Percentiles rank a stretch among this genome's conserved stretches.
Evolutionary conservation across 2,113 vertebrate genomes (phyloP).

Genomic region (Naja naja): DNA sequence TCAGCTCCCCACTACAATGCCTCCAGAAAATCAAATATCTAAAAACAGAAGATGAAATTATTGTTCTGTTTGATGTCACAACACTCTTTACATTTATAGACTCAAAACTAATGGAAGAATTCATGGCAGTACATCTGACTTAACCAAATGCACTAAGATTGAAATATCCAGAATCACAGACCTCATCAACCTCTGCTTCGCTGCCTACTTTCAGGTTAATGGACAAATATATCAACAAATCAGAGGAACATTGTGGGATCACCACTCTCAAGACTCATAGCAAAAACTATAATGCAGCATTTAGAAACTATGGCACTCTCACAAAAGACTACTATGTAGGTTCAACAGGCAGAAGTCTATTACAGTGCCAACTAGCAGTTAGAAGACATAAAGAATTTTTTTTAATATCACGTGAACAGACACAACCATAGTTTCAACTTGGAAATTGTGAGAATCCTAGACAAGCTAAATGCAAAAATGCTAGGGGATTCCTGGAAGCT

Average conservation of each 20-base stretch:
- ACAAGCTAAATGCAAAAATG: background rate
- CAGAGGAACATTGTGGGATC: background rate
- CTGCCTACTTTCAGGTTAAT: background rate
- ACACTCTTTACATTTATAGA: background rate
- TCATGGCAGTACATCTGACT: background rate
- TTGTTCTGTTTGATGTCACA: background rate
- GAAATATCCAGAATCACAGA: background rate
- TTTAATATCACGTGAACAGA: background rate
- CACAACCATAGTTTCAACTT: background rate
- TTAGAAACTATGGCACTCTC: background rate
- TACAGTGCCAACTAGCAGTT: background rate
- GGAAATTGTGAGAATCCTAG: background rate
- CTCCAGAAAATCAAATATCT: background rate
- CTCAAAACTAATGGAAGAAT: background rate
- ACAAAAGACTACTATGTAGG: background rate
- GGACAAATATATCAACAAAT: background rate
- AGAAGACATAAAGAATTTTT: background rate
- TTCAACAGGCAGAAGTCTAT: background rate
- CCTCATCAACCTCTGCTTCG: background rate
- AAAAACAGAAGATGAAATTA: background rate
- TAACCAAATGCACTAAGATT: background rate
- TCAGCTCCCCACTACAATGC: background rate
- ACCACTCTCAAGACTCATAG: background rate
- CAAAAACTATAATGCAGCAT: background rate
- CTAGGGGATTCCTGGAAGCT: background rate